Evolutionary conservation across 1,140 invertebrate genomes (phyloP).

Genomic region (Drosophila fuyamai): DNA sequence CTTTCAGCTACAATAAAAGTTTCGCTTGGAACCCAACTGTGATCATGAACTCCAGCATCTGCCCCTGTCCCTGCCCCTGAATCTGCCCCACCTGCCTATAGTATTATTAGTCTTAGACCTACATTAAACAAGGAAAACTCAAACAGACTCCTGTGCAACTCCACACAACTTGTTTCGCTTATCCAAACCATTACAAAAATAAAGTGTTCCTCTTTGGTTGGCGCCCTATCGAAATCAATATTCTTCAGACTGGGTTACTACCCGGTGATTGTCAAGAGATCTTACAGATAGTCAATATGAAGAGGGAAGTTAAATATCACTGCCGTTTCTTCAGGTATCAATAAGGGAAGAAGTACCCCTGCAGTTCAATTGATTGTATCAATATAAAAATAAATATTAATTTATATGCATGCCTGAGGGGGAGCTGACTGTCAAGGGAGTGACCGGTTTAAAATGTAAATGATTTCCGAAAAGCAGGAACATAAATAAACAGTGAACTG

Average conservation of each 20-base stretch:
- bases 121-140: conserved; percentile 7
- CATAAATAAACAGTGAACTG: background rate
- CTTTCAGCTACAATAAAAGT: conserved; percentile 34
- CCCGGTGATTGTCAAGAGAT: too few relatives aligned
- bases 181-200: background rate
- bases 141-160: conserved; percentile 2
- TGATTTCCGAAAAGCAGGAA: too few relatives aligned
- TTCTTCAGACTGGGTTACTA: background rate
- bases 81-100: conserved; percentile 4
- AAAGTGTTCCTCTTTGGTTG: conserved; percentile 2
- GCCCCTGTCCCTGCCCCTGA: background rate
- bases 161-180: conserved; percentile 11
- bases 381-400: too few relatives aligned
- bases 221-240: background rate
- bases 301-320: too few relatives aligned
- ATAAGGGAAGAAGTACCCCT: too few relatives aligned
- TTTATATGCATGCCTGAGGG: background rate
- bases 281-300: too few relatives aligned
- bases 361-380: too few relatives aligned
- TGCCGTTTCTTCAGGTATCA: too few relatives aligned
- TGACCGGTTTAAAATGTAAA: background rate
- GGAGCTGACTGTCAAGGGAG: background rate
- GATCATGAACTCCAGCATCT: conserved; percentile 45
- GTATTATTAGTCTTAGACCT: conserved; percentile 36
- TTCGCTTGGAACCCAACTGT: conserved; percentile 71